Conservation (phyloP, 2,888 invertebrate species). For the Drosophila niveifrons region DNA sequence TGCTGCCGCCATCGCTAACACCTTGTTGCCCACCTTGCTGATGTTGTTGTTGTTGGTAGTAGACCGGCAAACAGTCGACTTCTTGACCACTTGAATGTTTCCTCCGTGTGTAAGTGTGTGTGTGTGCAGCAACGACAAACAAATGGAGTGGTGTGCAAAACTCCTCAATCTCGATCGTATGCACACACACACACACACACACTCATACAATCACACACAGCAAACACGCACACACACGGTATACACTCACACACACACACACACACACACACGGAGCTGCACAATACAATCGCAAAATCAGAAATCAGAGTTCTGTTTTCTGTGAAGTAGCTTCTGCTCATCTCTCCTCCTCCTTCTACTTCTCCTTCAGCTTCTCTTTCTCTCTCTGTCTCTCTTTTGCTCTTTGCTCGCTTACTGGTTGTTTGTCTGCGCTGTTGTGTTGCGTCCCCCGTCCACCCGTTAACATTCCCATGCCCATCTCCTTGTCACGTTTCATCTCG, state of each 20-base stretch:
- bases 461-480: conserved; percentile 32
- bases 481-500: conserved; percentile 17
- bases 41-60: not conserved
- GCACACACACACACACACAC: conserved; percentile 25
- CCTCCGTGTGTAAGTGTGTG: conserved; percentile 7
- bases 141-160: conserved; percentile 61
- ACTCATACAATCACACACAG: too few relatives aligned
- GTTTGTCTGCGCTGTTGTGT: conserved; percentile 4
- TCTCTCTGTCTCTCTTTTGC: not conserved
- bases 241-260: conserved; percentile 14
- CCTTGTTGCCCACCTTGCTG: conserved; percentile 38
- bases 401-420: not conserved
- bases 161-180: conserved; percentile 53
- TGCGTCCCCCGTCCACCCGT: conserved; percentile 3
- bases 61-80: conserved; percentile 32
- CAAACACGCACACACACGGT: conserved; percentile 6
- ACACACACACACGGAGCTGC: conserved; percentile 22
- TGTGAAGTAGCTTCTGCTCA: conserved; percentile 71
- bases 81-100: conserved; percentile 55
- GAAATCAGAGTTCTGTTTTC: conserved; percentile 66
- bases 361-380: not conserved
- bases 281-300: conserved; percentile 67
- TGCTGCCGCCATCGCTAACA: conserved; percentile 39
- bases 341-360: conserved; percentile 33
- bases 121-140: conserved; percentile 39